Conservation (phyloP, 2,797 vertebrate genomes). For the Pantherophis alleghaniensis region DNA sequence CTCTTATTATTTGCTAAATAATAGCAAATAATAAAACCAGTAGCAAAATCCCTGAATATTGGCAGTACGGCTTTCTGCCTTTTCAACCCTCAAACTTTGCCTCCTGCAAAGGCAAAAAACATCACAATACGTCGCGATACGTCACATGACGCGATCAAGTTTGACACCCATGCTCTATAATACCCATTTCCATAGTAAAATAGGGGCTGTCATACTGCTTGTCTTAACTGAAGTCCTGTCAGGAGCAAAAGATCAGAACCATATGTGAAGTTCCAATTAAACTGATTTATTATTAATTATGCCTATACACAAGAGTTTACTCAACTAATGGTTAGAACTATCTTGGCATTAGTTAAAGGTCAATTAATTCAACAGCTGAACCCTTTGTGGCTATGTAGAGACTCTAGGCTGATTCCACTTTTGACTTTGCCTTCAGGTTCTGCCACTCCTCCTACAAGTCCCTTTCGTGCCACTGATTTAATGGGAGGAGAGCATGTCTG, state of each 20-base stretch:
- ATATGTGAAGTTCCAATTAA: neutral
- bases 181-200: no score
- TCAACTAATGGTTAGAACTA: neutral
- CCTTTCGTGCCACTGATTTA: neutral
- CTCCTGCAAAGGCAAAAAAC: no score
- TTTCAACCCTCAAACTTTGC: neutral
- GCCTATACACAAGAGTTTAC: neutral
- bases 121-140: no score
- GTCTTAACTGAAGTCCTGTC: neutral
- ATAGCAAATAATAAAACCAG: neutral
- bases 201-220: no score
- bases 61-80: neutral
- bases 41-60: neutral
- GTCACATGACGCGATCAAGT: no score
- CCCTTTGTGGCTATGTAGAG: neutral
- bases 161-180: no score
- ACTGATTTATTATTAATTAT: neutral
- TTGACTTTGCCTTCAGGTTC: neutral
- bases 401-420: neutral
- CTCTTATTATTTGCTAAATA: neutral
- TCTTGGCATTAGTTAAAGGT: neutral
- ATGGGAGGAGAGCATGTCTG: neutral
- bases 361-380: neutral
- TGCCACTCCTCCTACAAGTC: neutral
- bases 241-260: neutral